These are phyloP conservation scores for Ricordea florida DNA, from an alignment of 92 coral and sea anemone species.

Conservation along the genomic window DNA sequence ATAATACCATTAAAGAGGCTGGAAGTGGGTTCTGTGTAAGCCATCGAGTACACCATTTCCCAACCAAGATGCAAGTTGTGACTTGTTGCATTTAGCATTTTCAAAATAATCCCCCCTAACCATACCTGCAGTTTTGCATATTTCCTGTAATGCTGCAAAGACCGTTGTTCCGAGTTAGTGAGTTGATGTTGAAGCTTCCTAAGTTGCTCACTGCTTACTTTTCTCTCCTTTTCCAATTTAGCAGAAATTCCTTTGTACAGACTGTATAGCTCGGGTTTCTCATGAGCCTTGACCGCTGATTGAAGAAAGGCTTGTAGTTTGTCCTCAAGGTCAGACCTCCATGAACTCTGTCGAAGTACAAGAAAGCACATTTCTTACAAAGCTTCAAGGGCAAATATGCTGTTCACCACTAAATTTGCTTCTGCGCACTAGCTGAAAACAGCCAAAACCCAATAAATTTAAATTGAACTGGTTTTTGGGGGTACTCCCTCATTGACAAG, in stretches of 20 bases:
- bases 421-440: too few species aligned
- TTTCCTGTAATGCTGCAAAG: slow-evolving; percentile 68
- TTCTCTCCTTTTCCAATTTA: slow-evolving; percentile 59
- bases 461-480: too few species aligned
- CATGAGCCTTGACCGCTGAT: slow-evolving; percentile 73
- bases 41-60: too few species aligned
- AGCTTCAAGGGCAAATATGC: neutral
- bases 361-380: neutral
- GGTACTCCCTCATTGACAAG: too few species aligned
- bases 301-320: slow-evolving; percentile 70
- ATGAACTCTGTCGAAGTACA: slow-evolving; percentile 66
- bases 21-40: too few species aligned
- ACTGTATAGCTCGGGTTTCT: slow-evolving; percentile 80
- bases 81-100: too few species aligned
- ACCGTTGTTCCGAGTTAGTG: slow-evolving; percentile 66
- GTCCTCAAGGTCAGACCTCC: slow-evolving; percentile 82
- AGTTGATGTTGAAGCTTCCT: slow-evolving; percentile 76
- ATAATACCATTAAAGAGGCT: too few species aligned
- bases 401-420: too few species aligned
- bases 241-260: slow-evolving; percentile 20
- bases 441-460: neutral
- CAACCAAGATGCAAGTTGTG: too few species aligned
- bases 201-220: slow-evolving; percentile 67
- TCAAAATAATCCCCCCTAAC: neutral
- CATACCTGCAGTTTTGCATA: slow-evolving; percentile 85